These are phyloP conservation scores for Brevimyrus niger DNA, from an alignment of 2,113 vertebrate species.

Conservation along the genomic window DNA sequence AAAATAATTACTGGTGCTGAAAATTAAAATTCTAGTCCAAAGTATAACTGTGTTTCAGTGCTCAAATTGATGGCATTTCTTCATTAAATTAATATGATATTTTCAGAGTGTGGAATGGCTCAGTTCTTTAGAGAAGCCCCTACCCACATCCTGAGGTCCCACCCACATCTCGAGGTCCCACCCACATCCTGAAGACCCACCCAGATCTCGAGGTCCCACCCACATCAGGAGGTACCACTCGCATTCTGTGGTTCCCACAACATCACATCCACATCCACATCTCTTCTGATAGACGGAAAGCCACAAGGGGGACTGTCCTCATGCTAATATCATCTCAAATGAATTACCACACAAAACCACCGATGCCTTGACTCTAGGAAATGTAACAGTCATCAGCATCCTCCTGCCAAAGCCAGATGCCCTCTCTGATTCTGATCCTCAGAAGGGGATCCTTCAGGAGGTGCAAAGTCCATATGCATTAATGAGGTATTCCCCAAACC, in stretches of 20 bases:
- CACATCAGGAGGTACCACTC: not conserved
- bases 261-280: too few species aligned
- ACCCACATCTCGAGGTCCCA: not conserved
- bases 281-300: not conserved
- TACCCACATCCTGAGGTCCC: not conserved
- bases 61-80: not conserved
- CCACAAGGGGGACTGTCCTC: not conserved
- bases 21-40: not conserved
- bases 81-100: not conserved
- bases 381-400: not conserved
- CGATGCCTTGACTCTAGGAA: not conserved
- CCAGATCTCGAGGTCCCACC: not conserved
- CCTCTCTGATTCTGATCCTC: not conserved
- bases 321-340: not conserved
- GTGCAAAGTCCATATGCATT: constrained; percentile 32
- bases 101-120: not conserved
- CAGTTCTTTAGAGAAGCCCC: not conserved
- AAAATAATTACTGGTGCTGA: not conserved
- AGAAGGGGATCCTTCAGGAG: not conserved
- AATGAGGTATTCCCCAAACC: constrained; percentile 46
- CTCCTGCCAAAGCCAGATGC: not conserved
- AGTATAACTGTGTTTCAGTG: not conserved
- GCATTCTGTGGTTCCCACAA: not conserved
- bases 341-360: not conserved
- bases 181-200: not conserved